Evolutionary conservation across 2,888 invertebrate genomes (phyloP).

Genomic region (Leucophora obtusa): DNA sequence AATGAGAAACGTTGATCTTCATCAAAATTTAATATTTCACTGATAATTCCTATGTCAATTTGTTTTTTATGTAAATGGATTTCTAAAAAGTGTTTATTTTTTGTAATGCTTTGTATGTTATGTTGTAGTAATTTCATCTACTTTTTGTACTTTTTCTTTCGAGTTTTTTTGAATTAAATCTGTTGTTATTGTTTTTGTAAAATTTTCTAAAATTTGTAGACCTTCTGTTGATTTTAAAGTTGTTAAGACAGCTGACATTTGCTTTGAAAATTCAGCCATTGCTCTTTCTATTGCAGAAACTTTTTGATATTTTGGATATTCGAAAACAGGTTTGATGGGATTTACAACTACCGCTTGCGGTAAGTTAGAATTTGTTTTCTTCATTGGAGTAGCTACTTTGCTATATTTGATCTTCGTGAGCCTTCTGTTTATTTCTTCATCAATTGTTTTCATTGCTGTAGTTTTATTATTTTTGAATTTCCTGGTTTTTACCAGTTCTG

Average conservation of each 20-base stretch:
- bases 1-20: too few species aligned
- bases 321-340: too few species aligned
- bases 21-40: too few species aligned
- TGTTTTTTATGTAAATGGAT: too few species aligned
- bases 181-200: not conserved
- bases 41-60: too few species aligned
- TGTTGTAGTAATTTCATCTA: not conserved
- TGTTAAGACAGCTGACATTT: not conserved
- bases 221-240: not conserved
- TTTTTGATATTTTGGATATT: too few species aligned
- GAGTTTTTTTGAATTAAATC: not conserved
- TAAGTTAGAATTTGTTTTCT: too few species aligned
- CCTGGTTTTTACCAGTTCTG: not conserved
- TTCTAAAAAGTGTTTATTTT: too few species aligned
- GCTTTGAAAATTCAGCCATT: not conserved
- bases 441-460: not conserved
- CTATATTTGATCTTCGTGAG: too few species aligned
- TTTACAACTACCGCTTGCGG: too few species aligned
- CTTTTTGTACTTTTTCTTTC: not conserved
- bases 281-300: not conserved
- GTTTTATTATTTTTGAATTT: not conserved
- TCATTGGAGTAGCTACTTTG: too few species aligned
- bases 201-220: not conserved
- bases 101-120: slow-evolving; percentile 1
- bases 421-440: not conserved